Conservation (phyloP, 2,888 invertebrate genomes). For the Fabriciana adippe region DNA sequence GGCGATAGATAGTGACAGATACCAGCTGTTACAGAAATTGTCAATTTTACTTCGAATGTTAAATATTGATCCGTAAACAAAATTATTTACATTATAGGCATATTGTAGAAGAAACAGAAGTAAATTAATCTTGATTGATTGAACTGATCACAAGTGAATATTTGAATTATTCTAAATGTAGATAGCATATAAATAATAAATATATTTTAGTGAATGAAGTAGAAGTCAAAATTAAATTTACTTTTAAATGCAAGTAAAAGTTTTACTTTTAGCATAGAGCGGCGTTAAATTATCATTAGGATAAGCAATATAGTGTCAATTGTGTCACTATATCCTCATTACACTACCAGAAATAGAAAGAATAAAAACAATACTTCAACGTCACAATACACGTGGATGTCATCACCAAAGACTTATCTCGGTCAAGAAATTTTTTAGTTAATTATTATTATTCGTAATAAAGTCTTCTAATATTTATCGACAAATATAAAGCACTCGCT, state of each 20-base stretch:
- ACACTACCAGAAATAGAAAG: not conserved
- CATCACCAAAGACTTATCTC: not conserved
- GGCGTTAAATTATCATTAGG: too few species aligned
- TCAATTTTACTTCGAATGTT: not conserved
- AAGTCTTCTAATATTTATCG: not conserved
- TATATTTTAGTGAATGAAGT: too few species aligned
- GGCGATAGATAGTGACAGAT: slow-evolving; percentile 1
- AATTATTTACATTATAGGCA: not conserved
- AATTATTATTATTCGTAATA: not conserved
- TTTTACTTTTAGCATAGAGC: too few species aligned
- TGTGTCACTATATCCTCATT: too few species aligned
- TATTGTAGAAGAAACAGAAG: not conserved
- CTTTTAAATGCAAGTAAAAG: too few species aligned
- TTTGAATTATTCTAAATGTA: too few species aligned
- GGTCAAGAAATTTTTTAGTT: not conserved
- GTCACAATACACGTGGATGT: not conserved
- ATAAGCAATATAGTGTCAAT: too few species aligned
- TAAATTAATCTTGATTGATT: too few species aligned
- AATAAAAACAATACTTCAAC: not conserved
- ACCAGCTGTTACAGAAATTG: slow-evolving; percentile 5
- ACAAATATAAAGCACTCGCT: not conserved
- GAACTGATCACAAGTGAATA: too few species aligned
- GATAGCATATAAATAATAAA: too few species aligned
- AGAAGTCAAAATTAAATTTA: too few species aligned
- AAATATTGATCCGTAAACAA: not conserved